These are phyloP conservation scores for Myotis yumanensis DNA, from an alignment of 2,113 vertebrate species.

Conservation along the genomic window DNA sequence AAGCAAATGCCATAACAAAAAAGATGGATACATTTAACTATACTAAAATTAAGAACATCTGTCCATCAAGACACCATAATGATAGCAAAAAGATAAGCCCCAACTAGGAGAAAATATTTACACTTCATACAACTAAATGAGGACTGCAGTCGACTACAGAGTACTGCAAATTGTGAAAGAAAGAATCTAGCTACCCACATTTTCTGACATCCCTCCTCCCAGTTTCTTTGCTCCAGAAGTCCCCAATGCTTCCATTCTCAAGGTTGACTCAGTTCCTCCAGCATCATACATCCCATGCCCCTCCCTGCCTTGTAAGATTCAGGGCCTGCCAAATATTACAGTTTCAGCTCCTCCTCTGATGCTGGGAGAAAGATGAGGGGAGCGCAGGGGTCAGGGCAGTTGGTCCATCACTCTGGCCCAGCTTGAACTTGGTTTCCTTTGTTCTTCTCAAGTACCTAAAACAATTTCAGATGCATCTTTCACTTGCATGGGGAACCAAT, in stretches of 20 bases:
- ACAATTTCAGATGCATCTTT: not conserved
- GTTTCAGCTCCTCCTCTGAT: not conserved
- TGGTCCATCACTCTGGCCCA: not conserved
- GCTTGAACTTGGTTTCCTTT: not conserved
- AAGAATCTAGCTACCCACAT: not conserved
- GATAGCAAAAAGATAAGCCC: not conserved
- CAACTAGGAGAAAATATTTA: not conserved
- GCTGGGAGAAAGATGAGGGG: not conserved
- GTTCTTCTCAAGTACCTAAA: not conserved
- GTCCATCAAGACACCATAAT: not conserved
- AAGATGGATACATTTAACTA: not conserved
- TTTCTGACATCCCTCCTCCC: not conserved
- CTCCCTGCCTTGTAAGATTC: not conserved
- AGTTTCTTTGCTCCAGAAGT: not conserved
- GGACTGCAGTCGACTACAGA: not conserved
- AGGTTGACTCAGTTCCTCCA: not conserved
- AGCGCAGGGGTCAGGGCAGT: not conserved
- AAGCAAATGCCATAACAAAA: not conserved
- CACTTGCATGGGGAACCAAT: not conserved
- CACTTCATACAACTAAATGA: not conserved
- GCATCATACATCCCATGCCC: not conserved
- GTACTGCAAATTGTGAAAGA: not conserved
- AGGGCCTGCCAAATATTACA: not conserved
- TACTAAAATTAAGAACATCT: not conserved
- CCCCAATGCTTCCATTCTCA: not conserved